Base-by-base conservation (phyloP, 2,113 vertebrate species). In the Sclerurus mexicanus region DNA sequence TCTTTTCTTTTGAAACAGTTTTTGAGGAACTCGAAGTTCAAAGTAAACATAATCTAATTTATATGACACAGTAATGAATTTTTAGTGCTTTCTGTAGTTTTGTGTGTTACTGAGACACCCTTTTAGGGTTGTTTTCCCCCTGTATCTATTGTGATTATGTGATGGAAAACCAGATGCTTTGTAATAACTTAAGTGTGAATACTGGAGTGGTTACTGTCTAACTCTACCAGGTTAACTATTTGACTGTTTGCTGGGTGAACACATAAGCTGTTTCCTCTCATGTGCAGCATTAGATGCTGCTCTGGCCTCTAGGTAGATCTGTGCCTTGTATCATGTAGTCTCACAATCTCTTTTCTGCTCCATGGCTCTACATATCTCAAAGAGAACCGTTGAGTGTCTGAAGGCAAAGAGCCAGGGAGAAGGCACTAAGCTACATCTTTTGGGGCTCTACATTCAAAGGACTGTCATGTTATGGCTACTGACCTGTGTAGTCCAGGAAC, bases 71-170 rank as follows among this genome's bases (percentile, higher is more conserved):
- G 16, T 52, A 1, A 20, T 18, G 7, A 31, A 7, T 62, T 74
- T 74, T 67, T 71, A 39, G 9, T 68, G 8, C 55, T 81, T 14
- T 47, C 14, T 3, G 0, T 50, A 67, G 16, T 77, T 78, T 50
- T 86, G 0, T 40, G 73, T 27, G 19, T 71, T 74, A 18, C 74
- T 73, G 63, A 81, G 74, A 80, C 15, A 62, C 18, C 12, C 84
- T 59, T 82, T 63, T 42, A 50, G 28, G 18, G 12, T 78, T 53
- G 3, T 53, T 81, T 47, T 2, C 5, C 11, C 10, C 5, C 2
- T 3, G 0, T 56, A 64, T 16, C 7, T 39, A 9, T 37, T 1
- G 2, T 31, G 8, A 71, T 63, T 62, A 35, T 55, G 7, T 35
- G 35, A 20, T 47, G 10, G 14, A 81, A 74, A 49, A 81, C 18